A percentile compares a stretch with the other conserved stretches of the same genome.
These are phyloP conservation scores for Nyctibius bracteatus DNA, from an alignment of 2,113 vertebrate genomes.

Conservation along the genomic window DNA sequence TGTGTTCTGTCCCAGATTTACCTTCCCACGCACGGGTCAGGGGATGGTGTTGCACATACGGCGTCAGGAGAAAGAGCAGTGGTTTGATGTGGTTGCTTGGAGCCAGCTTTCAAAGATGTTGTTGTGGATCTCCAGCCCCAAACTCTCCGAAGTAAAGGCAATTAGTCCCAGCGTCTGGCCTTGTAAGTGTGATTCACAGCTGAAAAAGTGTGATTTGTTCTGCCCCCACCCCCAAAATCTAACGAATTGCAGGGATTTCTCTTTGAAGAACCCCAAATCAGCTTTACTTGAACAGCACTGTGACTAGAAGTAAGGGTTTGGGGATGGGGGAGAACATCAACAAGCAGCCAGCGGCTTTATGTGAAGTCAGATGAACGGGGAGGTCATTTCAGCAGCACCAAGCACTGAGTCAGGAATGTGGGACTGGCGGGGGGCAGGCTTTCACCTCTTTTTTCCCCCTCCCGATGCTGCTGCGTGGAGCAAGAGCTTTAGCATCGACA, in stretches of 20 bases:
- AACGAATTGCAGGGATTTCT: background rate
- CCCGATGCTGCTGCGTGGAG: background rate
- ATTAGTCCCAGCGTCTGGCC: background rate
- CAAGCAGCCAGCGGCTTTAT: accelerated
- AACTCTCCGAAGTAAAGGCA: background rate
- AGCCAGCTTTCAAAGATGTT: background rate
- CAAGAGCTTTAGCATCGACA: background rate
- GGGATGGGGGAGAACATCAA: accelerated
- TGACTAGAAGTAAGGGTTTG: too few relatives aligned
- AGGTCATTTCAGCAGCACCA: accelerated
- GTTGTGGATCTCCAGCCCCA: background rate
- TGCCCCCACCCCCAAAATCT: accelerated
- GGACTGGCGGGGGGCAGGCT: accelerated
- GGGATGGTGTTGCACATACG: background rate
- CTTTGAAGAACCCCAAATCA: background rate
- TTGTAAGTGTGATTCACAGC: background rate
- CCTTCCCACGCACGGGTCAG: background rate
- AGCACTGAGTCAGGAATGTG: accelerated
- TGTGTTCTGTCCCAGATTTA: background rate
- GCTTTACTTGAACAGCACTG: background rate
- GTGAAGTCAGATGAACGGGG: accelerated
- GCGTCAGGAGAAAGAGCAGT: background rate
- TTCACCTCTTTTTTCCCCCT: accelerated
- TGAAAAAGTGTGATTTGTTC: background rate
- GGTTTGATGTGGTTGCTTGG: background rate